These are phyloP conservation scores for Chrysotoxum bicinctum DNA, from an alignment of 2,888 invertebrate genomes.

Conservation along the genomic window DNA sequence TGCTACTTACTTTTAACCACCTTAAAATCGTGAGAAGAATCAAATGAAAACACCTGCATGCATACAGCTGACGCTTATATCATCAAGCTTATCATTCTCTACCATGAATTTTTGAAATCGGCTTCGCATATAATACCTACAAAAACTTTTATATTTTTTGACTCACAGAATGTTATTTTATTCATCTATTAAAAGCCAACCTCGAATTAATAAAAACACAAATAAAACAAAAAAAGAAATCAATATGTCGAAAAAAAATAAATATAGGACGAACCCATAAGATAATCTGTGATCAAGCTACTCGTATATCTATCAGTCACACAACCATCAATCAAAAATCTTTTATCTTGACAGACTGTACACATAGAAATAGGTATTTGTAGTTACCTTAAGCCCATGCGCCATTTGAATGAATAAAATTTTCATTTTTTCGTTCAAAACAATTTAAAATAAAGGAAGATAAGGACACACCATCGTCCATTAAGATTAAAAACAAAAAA, in stretches of 20 bases:
- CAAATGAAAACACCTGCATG: constrained; percentile 14
- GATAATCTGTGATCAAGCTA: constrained; percentile 30
- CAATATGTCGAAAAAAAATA: constrained; percentile 32
- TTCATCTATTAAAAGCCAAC: constrained; percentile 18
- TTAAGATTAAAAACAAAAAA: constrained; percentile 39
- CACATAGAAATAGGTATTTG: neutral
- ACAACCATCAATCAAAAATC: constrained; percentile 62
- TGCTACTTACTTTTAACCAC: too few relatives aligned
- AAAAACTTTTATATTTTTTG: neutral
- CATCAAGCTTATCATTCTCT: neutral
- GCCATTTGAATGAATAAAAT: constrained; percentile 35
- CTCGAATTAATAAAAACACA: neutral
- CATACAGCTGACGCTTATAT: neutral
- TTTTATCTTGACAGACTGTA: constrained; percentile 49
- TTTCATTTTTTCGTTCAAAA: constrained; percentile 22
- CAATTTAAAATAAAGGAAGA: constrained; percentile 6
- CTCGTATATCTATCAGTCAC: constrained; percentile 11
- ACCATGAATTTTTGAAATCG: neutral
- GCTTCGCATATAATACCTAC: neutral
- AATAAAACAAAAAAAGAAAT: constrained; percentile 28
- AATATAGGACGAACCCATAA: constrained; percentile 36
- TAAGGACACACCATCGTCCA: constrained; percentile 45
- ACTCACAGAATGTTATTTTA: neutral
- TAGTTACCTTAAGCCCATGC: constrained; percentile 23
- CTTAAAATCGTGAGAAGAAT: neutral